phyloP scores from a whole-genome alignment of 2,888 invertebrate genomes.

The Lamellibrachia satsuma region DNA sequence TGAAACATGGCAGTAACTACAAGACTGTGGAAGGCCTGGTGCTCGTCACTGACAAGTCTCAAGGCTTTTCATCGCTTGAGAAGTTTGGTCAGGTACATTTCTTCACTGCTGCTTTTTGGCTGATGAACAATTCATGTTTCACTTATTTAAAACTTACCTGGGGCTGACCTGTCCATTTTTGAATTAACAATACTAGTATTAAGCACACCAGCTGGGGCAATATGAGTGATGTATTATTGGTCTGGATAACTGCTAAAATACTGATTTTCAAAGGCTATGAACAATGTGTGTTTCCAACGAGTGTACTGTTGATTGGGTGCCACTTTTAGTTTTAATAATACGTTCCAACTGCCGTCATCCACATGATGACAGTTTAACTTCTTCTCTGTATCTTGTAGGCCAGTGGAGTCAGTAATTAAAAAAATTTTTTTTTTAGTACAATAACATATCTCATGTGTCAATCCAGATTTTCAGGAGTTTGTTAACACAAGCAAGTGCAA shows the following conservation, averaged over 20 bases:
- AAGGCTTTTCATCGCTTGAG: slow-evolving; percentile 91
- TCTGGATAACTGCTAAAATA: too few relatives aligned
- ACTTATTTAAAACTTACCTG: too few relatives aligned
- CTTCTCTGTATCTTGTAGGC: neutral
- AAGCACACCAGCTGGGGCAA: too few relatives aligned
- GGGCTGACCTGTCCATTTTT: too few relatives aligned
- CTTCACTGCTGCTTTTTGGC: too few relatives aligned
- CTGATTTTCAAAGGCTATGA: too few relatives aligned
- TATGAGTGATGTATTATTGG: too few relatives aligned
- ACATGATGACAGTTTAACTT: neutral
- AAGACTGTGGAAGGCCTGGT: slow-evolving; percentile 90
- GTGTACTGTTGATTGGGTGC: too few relatives aligned
- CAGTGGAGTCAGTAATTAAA: neutral
- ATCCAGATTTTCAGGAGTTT: neutral
- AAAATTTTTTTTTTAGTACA: neutral
- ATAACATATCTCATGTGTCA: neutral
- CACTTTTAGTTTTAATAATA: too few relatives aligned
- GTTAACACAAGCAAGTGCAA: neutral
- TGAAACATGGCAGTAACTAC: slow-evolving; percentile 87
- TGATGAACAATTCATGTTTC: too few relatives aligned
- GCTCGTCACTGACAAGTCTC: slow-evolving; percentile 82
- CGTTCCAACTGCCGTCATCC: neutral
- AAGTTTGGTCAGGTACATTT: slow-evolving; percentile 86
- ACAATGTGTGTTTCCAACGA: too few relatives aligned
- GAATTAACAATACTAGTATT: too few relatives aligned